Conservation (phyloP, 1,140 invertebrate genomes). For the Pachypeltis micranthus region DNA sequence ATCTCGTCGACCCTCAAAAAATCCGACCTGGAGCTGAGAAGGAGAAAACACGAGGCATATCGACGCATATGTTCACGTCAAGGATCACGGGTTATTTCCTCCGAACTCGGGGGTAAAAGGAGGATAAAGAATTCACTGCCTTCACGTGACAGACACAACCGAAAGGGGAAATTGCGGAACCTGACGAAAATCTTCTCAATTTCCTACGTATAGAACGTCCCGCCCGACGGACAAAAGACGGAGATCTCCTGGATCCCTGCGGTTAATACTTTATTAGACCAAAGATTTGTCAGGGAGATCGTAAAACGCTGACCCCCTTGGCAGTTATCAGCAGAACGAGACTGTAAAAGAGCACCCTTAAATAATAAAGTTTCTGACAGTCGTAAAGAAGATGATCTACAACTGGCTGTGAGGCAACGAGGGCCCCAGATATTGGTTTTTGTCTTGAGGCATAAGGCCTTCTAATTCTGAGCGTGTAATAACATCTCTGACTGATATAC, state of each 20-base stretch:
- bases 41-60: neutral
- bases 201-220: neutral
- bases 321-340: neutral
- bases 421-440: neutral
- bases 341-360: neutral
- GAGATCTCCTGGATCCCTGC: neutral
- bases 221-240: neutral
- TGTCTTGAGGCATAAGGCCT: neutral
- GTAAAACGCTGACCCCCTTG: neutral
- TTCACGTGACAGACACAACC: neutral
- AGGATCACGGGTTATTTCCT: neutral
- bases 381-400: neutral
- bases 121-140: neutral
- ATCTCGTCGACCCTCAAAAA: too few relatives aligned
- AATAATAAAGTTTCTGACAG: neutral
- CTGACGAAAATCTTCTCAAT: too few relatives aligned
- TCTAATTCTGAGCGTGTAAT: neutral
- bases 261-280: neutral
- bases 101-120: neutral
- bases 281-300: neutral
- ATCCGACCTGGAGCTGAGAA: too few relatives aligned
- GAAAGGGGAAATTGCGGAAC: neutral
- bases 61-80: neutral
- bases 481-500: neutral
- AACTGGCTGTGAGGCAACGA: neutral